Evolutionary conservation across 2,888 invertebrate species (phyloP), one percentile per base, ranked within the genome.

Genomic region (Apodemia hepburni): DNA sequence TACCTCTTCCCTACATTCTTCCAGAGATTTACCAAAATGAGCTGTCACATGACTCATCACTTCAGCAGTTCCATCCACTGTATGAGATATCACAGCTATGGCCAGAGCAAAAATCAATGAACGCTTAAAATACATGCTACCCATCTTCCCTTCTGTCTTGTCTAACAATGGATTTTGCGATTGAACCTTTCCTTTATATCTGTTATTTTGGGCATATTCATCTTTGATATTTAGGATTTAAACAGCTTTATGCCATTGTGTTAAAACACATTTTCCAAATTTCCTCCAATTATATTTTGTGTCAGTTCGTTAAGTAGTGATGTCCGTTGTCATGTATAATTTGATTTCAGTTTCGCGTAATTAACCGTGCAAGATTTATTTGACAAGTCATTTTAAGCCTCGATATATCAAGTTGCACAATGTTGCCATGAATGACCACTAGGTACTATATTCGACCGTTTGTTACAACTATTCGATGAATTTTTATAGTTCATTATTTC

Each of bases 11-110:
- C 89, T 75, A 64, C 89, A 89, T 64, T 88, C 86, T 11, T 86
- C 83, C 42, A 89, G 73, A 0, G 86, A 76, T 61, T 85, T 86
- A 5, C 89, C 89, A 45, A 88, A 89, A 68, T 89, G 87, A 0
- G 88, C 89, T 0, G 87, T 84, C n/a, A 89, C 90, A 57, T 90
- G 91, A 67, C 90, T 88, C 91, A 91, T 87, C 59, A 87, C 85
- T 73, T 88, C 90, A 0, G 89, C 87, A 0, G 83, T 80, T 0
- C 82, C 84, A 9, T 58, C 65, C 65, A 29, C 54, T 5, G 27
- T 54, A 54, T 15, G 11, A 15, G 17, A 22, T 51, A 27, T 29
- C 18, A 54, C 27, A 15, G 27, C 27, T 15, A 27, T 18, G 18
- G 54, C 15, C 2, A 54, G 15, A 54, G 7, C 11, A 54, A 54